Conservation (phyloP, 2,113 vertebrate species). For the Chaetodon trifascialis region DNA sequence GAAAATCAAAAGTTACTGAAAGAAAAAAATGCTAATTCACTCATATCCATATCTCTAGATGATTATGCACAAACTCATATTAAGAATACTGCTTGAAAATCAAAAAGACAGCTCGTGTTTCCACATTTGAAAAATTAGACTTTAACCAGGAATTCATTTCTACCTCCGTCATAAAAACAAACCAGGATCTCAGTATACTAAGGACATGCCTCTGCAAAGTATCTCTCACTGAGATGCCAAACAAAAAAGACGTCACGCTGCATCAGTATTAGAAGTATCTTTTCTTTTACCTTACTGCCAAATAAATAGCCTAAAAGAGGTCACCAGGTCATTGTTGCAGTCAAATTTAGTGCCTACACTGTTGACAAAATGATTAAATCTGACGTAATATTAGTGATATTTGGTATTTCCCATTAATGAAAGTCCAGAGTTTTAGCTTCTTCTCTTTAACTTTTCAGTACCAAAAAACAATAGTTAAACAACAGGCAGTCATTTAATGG, state of each 20-base stretch:
- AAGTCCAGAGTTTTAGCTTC: conserved; percentile 12
- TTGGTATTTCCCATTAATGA: conserved; percentile 13
- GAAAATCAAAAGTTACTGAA: background rate
- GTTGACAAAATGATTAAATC: conserved; percentile 21
- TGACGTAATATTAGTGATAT: background rate
- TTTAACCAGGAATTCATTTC: background rate
- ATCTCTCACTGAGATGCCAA: conserved; percentile 11
- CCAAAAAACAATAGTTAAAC: background rate
- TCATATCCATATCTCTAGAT: background rate
- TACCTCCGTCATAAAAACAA: conserved; percentile 2
- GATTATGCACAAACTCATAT: background rate
- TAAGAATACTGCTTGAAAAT: conserved; percentile 26
- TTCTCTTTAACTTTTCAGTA: conserved; percentile 4
- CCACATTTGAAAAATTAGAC: background rate
- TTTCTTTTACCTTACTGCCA: background rate
- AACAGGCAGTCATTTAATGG: background rate
- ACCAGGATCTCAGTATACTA: background rate
- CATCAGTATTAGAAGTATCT: background rate
- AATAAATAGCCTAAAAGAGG: background rate
- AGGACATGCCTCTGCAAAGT: conserved; percentile 1
- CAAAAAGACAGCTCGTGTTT: conserved; percentile 16
- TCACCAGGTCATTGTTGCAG: background rate
- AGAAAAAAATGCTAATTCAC: background rate
- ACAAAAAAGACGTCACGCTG: background rate
- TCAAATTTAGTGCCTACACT: conserved; percentile 9